These are phyloP conservation scores for Rhamphomyia laevipes DNA, from an alignment of 2,888 invertebrate species.

Conservation along the genomic window DNA sequence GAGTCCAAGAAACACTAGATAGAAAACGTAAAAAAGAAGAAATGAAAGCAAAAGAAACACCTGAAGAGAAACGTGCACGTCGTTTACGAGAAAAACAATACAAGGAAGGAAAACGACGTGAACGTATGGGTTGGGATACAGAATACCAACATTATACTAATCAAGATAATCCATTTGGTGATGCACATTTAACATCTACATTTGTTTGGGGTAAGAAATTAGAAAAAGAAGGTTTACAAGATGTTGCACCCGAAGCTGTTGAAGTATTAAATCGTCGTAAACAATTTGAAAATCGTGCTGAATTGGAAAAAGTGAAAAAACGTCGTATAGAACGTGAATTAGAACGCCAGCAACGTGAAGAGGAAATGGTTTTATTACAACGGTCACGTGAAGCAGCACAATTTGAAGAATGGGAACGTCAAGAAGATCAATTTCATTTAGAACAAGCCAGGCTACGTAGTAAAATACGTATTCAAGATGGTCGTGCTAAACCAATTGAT, in stretches of 20 bases:
- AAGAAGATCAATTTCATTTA: slow-evolving; percentile 95
- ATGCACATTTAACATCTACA: slow-evolving; percentile 84
- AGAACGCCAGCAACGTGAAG: slow-evolving; percentile 70
- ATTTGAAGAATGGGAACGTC: slow-evolving; percentile 85
- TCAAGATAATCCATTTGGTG: slow-evolving; percentile 97
- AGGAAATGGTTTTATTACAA: slow-evolving; percentile 73
- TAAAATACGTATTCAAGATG: slow-evolving; percentile 91
- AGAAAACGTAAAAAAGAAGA: slow-evolving; percentile 58
- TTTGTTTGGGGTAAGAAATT: slow-evolving; percentile 97
- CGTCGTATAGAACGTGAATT: slow-evolving; percentile 78
- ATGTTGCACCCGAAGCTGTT: slow-evolving; percentile 64
- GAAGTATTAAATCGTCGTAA: slow-evolving; percentile 74
- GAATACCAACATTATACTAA: slow-evolving; percentile 96
- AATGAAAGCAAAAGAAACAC: slow-evolving; percentile 82
- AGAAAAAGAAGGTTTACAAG: slow-evolving; percentile 79
- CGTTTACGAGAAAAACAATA: slow-evolving; percentile 82
- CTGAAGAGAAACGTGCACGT: slow-evolving; percentile 82
- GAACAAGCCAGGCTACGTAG: slow-evolving; percentile 91
- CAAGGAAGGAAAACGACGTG: slow-evolving; percentile 76
- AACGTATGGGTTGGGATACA: slow-evolving; percentile 95
- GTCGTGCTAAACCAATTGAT: slow-evolving; percentile 96
- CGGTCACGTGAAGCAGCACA: slow-evolving; percentile 83
- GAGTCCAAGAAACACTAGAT: slow-evolving; percentile 52
- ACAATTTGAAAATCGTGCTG: slow-evolving; percentile 81
- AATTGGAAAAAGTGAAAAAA: slow-evolving; percentile 91